Evolutionary conservation across 2,888 invertebrate genomes (phyloP).

Genomic region (Griposia aprilina): DNA sequence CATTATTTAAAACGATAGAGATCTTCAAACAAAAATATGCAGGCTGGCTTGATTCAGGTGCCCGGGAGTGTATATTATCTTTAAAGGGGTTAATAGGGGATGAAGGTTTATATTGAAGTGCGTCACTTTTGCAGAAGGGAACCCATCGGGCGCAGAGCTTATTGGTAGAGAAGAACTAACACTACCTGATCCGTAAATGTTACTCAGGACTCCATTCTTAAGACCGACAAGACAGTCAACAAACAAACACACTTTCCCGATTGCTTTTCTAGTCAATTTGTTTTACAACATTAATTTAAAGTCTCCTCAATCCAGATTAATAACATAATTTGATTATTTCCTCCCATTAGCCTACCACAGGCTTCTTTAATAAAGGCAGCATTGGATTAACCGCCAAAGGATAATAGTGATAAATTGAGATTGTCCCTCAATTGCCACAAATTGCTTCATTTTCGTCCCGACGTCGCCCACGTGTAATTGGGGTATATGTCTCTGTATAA

Average conservation of each 20-base stretch:
- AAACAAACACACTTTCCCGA: neutral
- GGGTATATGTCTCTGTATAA: conserved; percentile 65
- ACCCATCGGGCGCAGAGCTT: no score
- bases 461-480: conserved; percentile 75
- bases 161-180: no score
- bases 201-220: no score
- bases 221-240: no score
- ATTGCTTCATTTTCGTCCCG: conserved; percentile 83
- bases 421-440: conserved; percentile 83
- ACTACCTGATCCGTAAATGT: no score
- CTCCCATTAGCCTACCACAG: conserved; percentile 47
- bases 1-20: no score
- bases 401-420: conserved; percentile 78
- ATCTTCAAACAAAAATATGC: no score
- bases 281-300: conserved; percentile 3
- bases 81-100: no score
- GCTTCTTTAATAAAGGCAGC: conserved; percentile 42
- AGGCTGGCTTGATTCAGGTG: no score
- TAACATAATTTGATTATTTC: conserved; percentile 50
- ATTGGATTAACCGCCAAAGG: conserved; percentile 63
- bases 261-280: neutral
- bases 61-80: no score
- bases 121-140: no score
- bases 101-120: no score
- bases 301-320: conserved; percentile 45